phyloP scores from a whole-genome alignment of 2,113 vertebrate species.

The Mus musculus region DNA sequence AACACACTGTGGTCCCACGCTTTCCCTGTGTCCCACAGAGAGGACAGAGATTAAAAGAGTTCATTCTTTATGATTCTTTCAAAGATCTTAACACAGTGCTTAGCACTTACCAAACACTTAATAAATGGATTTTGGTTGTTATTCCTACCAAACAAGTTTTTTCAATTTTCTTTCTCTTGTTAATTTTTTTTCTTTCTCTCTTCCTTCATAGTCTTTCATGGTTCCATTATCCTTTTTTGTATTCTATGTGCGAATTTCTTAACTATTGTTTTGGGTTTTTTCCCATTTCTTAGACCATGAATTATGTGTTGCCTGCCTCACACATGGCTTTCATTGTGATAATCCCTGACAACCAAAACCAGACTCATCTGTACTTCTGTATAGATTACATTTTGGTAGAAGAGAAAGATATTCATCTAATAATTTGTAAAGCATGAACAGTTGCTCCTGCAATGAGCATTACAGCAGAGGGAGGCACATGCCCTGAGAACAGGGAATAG shows the following conservation, averaged over 20 bases:
- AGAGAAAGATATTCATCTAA: neutral
- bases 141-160: neutral
- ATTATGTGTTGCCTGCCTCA: neutral
- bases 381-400: neutral
- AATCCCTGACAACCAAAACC: neutral
- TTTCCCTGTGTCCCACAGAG: neutral
- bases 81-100: neutral
- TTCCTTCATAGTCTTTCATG: neutral
- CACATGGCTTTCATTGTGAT: constrained; percentile 17
- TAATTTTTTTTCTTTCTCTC: neutral
- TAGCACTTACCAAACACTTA: neutral
- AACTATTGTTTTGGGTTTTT: neutral
- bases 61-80: neutral
- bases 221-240: neutral
- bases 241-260: neutral
- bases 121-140: neutral
- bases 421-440: neutral
- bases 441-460: neutral
- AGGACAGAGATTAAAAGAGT: neutral
- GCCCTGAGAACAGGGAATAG: neutral
- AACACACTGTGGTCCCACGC: neutral
- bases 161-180: neutral
- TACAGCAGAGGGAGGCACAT: neutral
- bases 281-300: neutral
- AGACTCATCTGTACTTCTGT: neutral